These are phyloP conservation scores for Ceyx cyanopectus DNA, from an alignment of 2,113 vertebrate species.

Conservation along the genomic window DNA sequence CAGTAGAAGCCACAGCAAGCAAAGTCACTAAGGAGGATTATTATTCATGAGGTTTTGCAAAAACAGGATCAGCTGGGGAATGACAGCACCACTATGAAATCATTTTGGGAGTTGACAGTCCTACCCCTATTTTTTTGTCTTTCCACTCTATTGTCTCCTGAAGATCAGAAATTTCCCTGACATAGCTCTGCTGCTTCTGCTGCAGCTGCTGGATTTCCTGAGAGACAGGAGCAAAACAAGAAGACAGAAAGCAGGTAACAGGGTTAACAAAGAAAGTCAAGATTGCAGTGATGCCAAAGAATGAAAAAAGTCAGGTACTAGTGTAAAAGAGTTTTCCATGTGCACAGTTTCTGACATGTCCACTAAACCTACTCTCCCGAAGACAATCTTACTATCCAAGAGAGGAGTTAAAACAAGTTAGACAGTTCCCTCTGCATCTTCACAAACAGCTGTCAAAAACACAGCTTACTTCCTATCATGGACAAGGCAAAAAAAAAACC, in stretches of 20 bases:
- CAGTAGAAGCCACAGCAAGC: background rate
- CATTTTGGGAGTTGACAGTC: conserved; percentile 14
- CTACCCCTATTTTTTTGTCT: conserved; percentile 94
- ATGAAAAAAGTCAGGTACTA: conserved; percentile 4
- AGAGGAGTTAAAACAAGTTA: background rate
- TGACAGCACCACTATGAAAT: background rate
- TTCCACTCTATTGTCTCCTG: conserved; percentile 97
- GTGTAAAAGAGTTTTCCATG: background rate
- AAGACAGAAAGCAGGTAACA: conserved; percentile 66
- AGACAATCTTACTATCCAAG: background rate
- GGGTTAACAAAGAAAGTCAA: conserved; percentile 35
- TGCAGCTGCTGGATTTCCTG: conserved; percentile 90
- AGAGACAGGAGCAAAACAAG: conserved; percentile 54
- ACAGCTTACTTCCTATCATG: background rate
- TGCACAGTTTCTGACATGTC: background rate
- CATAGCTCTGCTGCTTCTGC: conserved; percentile 86
- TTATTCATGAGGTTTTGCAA: background rate
- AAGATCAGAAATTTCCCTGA: conserved; percentile 91
- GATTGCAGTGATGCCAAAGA: conserved; percentile 33
- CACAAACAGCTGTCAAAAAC: background rate
- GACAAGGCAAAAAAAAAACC: background rate
- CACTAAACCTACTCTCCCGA: background rate
- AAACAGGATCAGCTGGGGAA: background rate
- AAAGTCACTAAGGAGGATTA: background rate
- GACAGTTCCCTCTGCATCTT: background rate